Evolutionary conservation across 2,113 vertebrate genomes (phyloP).

Genomic region (Antechinus flavipes): DNA sequence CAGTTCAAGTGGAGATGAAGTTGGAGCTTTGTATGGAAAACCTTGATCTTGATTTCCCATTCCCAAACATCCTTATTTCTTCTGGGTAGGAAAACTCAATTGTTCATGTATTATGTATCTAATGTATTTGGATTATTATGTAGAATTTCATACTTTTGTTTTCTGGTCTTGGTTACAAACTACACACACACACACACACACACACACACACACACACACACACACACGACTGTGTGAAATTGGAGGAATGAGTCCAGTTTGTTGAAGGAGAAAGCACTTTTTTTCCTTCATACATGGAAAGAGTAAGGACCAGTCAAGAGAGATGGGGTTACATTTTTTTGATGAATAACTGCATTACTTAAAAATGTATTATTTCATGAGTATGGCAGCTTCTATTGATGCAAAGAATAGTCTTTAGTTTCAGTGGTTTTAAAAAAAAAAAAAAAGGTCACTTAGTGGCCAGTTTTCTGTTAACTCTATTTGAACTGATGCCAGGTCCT

Average conservation of each 20-base stretch:
- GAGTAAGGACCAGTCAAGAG: not conserved
- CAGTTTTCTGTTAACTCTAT: not conserved
- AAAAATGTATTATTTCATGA: not conserved
- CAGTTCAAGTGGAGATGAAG: constrained; percentile 1
- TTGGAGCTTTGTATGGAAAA: not conserved
- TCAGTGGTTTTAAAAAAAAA: not conserved
- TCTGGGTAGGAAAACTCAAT: not conserved
- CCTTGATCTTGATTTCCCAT: not conserved
- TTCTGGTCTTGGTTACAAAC: not conserved
- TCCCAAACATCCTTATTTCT: not conserved
- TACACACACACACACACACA: not conserved
- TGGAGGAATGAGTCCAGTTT: not conserved
- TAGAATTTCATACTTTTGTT: constrained; percentile 19
- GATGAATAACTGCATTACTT: not conserved
- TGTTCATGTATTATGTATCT: not conserved
- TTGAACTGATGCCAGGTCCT: not conserved
- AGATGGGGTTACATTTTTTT: not conserved
- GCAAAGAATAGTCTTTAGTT: not conserved
- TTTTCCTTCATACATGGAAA: not conserved
- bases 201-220: not conserved
- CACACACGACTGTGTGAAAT: not conserved
- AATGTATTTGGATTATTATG: not conserved
- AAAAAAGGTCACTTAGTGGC: not conserved
- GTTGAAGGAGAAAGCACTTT: not conserved
- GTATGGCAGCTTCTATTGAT: not conserved